Conservation (phyloP, 1,140 invertebrate genomes). For the Drosophila tani region DNA sequence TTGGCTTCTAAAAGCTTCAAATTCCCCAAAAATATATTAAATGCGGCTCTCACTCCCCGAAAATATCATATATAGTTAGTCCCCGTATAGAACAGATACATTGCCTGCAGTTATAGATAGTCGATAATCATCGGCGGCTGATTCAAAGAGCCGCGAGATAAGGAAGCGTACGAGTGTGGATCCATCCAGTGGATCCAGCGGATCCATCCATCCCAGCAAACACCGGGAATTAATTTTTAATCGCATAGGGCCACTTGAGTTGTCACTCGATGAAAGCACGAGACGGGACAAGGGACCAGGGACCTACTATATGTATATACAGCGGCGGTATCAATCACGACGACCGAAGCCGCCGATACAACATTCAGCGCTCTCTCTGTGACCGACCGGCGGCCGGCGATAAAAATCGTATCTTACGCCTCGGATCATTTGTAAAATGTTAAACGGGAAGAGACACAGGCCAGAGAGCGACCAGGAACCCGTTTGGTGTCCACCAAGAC, state of each 20-base stretch:
- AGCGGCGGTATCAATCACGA: conserved; percentile 58
- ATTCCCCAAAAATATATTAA: conserved; percentile 38
- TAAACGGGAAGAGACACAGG: conserved; percentile 51
- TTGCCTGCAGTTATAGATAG: conserved; percentile 16
- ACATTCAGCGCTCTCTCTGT: conserved; percentile 28
- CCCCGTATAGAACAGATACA: conserved; percentile 13
- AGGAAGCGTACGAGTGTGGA: conserved; percentile 24
- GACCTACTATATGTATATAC: conserved; percentile 23
- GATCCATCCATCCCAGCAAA: conserved; percentile 46
- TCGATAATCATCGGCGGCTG: conserved; percentile 72
- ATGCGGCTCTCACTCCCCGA: conserved; percentile 10
- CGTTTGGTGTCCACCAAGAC: conserved; percentile 62
- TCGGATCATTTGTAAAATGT: conserved; percentile 76
- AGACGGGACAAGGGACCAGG: conserved; percentile 10
- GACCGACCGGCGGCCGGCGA: conserved; percentile 51
- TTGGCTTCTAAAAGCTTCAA: conserved; percentile 14
- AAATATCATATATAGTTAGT: not conserved
- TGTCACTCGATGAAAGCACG: conserved; percentile 61
- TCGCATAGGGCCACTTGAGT: conserved; percentile 79
- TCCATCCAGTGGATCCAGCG: conserved; percentile 7
- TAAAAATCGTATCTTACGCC: conserved; percentile 77
- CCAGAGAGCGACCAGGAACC: conserved; percentile 66
- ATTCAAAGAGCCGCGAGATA: conserved; percentile 72
- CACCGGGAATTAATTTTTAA: conserved; percentile 81
- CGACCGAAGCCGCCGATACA: conserved; percentile 19